A percentile compares a stretch with the other conserved stretches of the same genome.
These are phyloP conservation scores for Orientallactaga sibirica DNA, from an alignment of 2,797 vertebrate genomes.

Conservation along the genomic window DNA sequence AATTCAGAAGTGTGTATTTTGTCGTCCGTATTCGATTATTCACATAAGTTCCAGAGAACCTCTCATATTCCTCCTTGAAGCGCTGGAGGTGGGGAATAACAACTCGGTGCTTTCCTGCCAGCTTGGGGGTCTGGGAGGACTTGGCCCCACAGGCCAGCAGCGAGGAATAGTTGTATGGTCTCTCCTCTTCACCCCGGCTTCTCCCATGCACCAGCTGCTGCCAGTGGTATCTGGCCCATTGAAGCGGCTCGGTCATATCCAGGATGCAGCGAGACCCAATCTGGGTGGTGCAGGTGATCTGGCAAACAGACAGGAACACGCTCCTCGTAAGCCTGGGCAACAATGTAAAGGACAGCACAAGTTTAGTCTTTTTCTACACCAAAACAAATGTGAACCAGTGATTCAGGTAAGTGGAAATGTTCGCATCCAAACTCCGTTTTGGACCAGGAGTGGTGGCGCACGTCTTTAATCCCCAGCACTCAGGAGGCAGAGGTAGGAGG, in stretches of 20 bases:
- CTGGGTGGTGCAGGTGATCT: conserved; percentile 51
- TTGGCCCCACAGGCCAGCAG: conserved; percentile 71
- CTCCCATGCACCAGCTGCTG: conserved; percentile 84
- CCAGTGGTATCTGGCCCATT: conserved; percentile 90
- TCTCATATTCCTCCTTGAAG: conserved; percentile 91
- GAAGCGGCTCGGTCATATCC: conserved; percentile 90
- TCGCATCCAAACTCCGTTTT: neutral
- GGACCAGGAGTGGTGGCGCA: too few relatives aligned
- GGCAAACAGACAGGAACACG: conserved; percentile 18
- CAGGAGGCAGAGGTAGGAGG: too few relatives aligned
- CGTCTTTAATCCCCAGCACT: too few relatives aligned
- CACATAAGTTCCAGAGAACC: conserved; percentile 89
- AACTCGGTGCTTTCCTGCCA: conserved; percentile 88
- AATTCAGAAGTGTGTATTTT: conserved; percentile 94
- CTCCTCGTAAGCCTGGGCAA: neutral
- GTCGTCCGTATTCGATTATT: conserved; percentile 95
- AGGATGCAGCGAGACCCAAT: neutral
- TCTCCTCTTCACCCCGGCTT: conserved; percentile 71
- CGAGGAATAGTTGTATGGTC: conserved; percentile 70
- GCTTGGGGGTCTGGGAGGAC: conserved; percentile 68
- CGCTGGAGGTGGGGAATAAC: conserved; percentile 90
- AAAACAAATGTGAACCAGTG: neutral
- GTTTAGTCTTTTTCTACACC: neutral
- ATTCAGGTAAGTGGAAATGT: neutral
- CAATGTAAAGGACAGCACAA: neutral